Conservation (phyloP, 2,888 invertebrate species). For the Temnothorax rugatulus region DNA sequence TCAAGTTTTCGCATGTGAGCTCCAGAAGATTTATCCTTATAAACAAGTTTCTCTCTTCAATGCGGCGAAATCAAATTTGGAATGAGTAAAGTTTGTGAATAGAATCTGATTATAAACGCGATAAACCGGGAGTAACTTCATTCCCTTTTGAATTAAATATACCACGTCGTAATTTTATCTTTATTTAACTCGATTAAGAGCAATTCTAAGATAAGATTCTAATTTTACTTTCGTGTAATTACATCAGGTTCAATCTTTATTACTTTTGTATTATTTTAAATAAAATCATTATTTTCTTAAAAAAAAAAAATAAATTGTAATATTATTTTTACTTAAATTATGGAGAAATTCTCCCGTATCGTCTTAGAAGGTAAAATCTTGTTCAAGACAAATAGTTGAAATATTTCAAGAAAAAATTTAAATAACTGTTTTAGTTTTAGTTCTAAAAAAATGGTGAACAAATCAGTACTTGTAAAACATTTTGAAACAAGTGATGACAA, state of each 20-base stretch:
- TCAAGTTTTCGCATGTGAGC: constrained; percentile 35
- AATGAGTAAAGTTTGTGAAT: constrained; percentile 18
- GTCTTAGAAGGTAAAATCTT: neutral
- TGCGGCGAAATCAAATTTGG: constrained; percentile 23
- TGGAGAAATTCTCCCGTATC: neutral
- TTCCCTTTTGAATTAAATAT: neutral
- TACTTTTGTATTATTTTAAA: neutral
- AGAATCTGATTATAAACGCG: constrained; percentile 1
- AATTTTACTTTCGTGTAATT: neutral
- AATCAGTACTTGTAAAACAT: neutral
- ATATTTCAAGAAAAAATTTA: neutral
- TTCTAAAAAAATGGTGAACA: neutral
- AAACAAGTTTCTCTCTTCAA: constrained; percentile 16
- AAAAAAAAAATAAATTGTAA: neutral
- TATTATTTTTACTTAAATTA: neutral
- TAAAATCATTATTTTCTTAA: neutral
- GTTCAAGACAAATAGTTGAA: neutral
- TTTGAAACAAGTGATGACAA: neutral
- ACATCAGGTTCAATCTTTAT: neutral
- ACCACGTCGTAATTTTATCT: neutral
- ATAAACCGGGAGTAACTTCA: constrained; percentile 14
- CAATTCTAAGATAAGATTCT: neutral
- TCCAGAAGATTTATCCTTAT: neutral
- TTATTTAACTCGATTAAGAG: neutral
- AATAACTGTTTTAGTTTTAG: neutral